phyloP scores from a whole-genome alignment of 2,113 vertebrate species.

The Dasyurus viverrinus region DNA sequence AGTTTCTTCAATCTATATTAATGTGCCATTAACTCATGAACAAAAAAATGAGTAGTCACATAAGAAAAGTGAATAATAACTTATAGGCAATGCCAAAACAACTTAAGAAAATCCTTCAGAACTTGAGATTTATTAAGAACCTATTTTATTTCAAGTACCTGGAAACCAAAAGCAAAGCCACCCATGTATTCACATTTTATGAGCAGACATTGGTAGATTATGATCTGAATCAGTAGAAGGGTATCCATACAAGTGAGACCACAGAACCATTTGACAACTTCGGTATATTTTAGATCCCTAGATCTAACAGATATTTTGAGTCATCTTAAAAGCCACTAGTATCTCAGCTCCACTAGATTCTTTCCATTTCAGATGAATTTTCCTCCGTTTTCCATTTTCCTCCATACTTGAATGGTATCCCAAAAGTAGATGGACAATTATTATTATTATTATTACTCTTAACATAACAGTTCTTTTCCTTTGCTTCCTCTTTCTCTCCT shows the following conservation, averaged over 20 bases:
- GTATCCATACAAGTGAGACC: neutral
- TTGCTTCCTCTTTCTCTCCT: neutral
- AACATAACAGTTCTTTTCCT: neutral
- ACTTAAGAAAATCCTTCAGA: neutral
- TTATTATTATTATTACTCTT: neutral
- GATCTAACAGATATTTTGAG: neutral
- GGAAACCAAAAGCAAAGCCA: neutral
- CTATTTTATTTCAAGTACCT: neutral
- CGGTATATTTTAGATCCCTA: neutral
- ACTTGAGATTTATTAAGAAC: neutral
- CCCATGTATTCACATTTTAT: neutral
- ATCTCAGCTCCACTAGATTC: neutral
- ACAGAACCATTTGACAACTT: neutral
- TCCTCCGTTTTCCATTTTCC: neutral
- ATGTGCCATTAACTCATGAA: neutral
- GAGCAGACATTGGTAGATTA: neutral
- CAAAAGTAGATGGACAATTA: neutral
- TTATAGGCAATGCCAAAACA: neutral
- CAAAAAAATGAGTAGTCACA: neutral
- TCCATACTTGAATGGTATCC: neutral
- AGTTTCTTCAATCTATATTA: neutral
- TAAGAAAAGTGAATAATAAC: neutral
- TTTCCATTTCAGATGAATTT: neutral
- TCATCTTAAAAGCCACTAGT: neutral
- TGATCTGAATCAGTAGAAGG: neutral